phyloP scores from a whole-genome alignment of 2,797 vertebrate genomes.

The Malacoraja senta region DNA sequence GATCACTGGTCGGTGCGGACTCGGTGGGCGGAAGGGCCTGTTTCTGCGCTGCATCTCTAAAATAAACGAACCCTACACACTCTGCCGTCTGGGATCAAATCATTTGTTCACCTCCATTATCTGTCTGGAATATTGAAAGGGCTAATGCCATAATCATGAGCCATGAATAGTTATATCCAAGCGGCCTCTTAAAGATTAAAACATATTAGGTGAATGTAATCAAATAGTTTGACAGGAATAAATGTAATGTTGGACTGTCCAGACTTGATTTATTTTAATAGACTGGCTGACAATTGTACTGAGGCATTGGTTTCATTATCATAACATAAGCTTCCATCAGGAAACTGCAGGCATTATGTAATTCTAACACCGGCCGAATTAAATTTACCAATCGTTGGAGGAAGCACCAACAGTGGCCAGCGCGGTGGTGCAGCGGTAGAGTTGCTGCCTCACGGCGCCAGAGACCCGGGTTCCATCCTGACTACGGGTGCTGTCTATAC shows the following conservation, averaged over 20 bases:
- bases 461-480: too few species aligned
- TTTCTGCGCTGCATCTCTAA: background rate
- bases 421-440: too few species aligned
- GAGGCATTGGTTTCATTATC: background rate
- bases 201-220: slow-evolving; percentile 14
- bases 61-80: too few species aligned
- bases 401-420: too few species aligned
- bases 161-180: background rate
- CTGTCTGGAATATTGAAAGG: background rate
- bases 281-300: background rate
- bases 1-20: too few species aligned
- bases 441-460: too few species aligned
- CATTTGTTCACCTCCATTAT: background rate
- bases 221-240: background rate
- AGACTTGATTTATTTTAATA: slow-evolving; percentile 25
- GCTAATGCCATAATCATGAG: slow-evolving; percentile 7
- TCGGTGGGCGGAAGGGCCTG: too few species aligned
- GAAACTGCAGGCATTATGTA: background rate
- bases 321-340: background rate
- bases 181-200: slow-evolving; percentile 26
- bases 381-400: background rate
- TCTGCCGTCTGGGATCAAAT: background rate
- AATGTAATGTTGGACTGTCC: background rate
- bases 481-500: too few species aligned
- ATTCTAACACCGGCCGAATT: background rate